phyloP scores from a whole-genome alignment of 2,888 invertebrate genomes.

The Dromius quadrimaculatus region DNA sequence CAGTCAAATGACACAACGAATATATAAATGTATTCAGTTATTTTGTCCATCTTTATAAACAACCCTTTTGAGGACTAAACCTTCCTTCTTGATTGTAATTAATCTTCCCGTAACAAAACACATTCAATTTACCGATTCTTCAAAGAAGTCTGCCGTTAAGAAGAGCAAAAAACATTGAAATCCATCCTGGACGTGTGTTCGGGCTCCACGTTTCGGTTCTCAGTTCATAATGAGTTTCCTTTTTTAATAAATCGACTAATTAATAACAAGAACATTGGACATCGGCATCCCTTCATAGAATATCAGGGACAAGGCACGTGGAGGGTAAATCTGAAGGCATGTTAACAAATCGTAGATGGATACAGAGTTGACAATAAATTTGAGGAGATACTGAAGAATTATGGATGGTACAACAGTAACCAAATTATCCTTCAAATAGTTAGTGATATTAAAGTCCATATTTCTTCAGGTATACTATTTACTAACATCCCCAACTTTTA shows the following conservation, averaged over 20 bases:
- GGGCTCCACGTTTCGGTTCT: constrained; percentile 7
- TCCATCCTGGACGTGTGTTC: constrained; percentile 34
- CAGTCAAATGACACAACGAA: too few relatives aligned
- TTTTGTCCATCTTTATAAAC: too few relatives aligned
- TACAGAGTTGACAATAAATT: too few relatives aligned
- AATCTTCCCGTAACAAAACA: constrained; percentile 36
- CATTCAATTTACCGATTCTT: constrained; percentile 42
- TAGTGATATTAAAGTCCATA: too few relatives aligned
- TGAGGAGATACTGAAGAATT: too few relatives aligned
- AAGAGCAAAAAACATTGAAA: constrained; percentile 24
- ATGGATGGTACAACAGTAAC: too few relatives aligned
- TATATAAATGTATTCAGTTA: too few relatives aligned
- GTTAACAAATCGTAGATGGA: not conserved
- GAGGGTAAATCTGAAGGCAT: not conserved
- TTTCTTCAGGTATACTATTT: too few relatives aligned
- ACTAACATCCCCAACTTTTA: too few relatives aligned
- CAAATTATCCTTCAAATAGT: too few relatives aligned
- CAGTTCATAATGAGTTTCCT: constrained; percentile 52
- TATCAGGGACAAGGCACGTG: constrained; percentile 14
- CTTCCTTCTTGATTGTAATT: constrained; percentile 23
- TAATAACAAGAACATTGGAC: constrained; percentile 53
- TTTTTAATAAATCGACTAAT: constrained; percentile 57
- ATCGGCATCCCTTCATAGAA: constrained; percentile 22
- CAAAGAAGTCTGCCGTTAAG: constrained; percentile 27
- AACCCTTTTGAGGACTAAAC: too few relatives aligned